A percentile compares a stretch with the other conserved stretches of the same genome.
phyloP scores from a whole-genome alignment of 2,888 invertebrate genomes.

The Blera fallax region DNA sequence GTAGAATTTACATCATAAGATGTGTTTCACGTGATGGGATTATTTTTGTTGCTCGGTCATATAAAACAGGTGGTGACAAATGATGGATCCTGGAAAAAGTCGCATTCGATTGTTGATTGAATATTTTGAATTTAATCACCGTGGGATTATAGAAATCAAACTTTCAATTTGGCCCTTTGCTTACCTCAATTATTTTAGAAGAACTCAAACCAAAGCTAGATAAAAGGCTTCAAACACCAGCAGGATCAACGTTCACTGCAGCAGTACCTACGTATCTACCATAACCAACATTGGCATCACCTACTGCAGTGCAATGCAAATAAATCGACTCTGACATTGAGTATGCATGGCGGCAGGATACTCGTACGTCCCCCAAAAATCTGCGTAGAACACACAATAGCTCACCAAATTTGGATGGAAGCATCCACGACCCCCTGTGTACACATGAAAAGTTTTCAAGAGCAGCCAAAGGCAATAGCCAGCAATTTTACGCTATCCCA shows the following conservation, averaged over 20 bases:
- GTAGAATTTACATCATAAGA: neutral
- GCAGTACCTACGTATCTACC: neutral
- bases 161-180: no score
- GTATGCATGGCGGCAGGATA: neutral
- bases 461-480: neutral
- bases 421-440: neutral
- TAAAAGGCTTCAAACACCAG: neutral
- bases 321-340: slow-evolving; percentile 41
- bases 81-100: no score
- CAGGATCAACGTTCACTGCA: neutral
- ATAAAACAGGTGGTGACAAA: neutral
- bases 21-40: neutral
- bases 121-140: no score
- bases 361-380: slow-evolving; percentile 2
- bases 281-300: slow-evolving; percentile 12
- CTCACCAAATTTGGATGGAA: slow-evolving; percentile 8
- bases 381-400: slow-evolving; percentile 15
- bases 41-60: neutral
- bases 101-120: neutral
- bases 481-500: slow-evolving; percentile 44
- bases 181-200: no score
- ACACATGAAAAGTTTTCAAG: neutral
- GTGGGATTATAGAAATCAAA: no score
- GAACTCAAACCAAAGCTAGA: neutral
- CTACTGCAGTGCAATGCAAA: slow-evolving; percentile 38